These are phyloP conservation scores for Zosterops japonicus DNA, from an alignment of 2,113 vertebrate genomes.

Conservation along the genomic window DNA sequence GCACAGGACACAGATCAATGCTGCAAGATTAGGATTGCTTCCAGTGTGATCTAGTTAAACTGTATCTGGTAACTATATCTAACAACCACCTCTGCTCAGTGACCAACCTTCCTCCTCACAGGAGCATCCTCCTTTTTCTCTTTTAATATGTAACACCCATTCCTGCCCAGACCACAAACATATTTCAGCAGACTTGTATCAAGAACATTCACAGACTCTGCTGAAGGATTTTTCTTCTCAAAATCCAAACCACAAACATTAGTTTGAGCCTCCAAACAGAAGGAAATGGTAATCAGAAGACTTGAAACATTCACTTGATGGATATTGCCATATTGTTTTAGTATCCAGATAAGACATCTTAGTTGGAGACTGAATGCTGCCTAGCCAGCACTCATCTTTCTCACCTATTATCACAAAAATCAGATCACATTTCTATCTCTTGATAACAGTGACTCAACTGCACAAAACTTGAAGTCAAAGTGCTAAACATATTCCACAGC, in stretches of 20 bases:
- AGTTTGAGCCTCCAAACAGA: not conserved
- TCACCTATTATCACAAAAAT: not conserved
- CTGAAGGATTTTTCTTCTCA: not conserved
- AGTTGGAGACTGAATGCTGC: not conserved
- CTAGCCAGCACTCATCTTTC: not conserved
- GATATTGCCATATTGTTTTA: not conserved
- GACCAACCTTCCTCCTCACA: not conserved
- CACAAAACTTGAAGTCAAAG: not conserved
- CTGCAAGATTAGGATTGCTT: not conserved
- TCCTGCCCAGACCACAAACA: not conserved
- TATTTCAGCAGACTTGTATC: not conserved
- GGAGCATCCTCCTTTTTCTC: not conserved
- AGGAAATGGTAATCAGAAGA: not conserved
- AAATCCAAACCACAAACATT: not conserved
- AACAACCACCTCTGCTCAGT: not conserved
- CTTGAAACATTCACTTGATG: not conserved
- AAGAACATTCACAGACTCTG: accelerated
- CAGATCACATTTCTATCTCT: not conserved
- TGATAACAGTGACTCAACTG: not conserved
- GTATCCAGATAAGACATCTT: not conserved
- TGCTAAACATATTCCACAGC: not conserved
- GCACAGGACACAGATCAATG: not conserved
- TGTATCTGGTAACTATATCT: not conserved
- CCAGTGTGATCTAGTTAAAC: not conserved
- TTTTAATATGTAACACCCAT: not conserved